phyloP scores from a whole-genome alignment of 1,140 invertebrate genomes.

The Oreohelix idahoensis region DNA sequence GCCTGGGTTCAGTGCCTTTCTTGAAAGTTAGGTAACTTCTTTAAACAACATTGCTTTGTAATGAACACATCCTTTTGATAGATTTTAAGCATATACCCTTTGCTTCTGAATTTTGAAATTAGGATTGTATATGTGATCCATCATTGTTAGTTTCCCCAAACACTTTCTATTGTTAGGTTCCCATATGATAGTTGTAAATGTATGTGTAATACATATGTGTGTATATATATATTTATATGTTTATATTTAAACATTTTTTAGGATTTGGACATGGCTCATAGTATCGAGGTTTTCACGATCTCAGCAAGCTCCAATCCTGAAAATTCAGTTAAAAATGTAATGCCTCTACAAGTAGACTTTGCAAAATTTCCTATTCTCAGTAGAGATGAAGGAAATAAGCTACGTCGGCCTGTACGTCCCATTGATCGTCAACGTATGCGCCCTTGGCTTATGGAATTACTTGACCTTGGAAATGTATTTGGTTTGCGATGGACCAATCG shows the following conservation, averaged over 20 bases:
- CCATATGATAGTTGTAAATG: too few relatives aligned
- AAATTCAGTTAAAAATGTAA: not conserved
- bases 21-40: too few relatives aligned
- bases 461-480: slow-evolving; percentile 50
- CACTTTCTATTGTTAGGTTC: too few relatives aligned
- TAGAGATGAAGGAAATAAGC: slow-evolving; percentile 8
- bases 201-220: too few relatives aligned
- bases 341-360: slow-evolving; percentile 25
- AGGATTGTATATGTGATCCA: too few relatives aligned
- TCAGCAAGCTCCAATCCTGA: slow-evolving; percentile 4
- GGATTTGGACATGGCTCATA: slow-evolving; percentile 20
- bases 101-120: too few relatives aligned
- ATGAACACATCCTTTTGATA: too few relatives aligned
- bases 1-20: too few relatives aligned
- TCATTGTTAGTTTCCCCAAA: too few relatives aligned
- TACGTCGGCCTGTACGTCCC: slow-evolving; percentile 50
- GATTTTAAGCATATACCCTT: too few relatives aligned
- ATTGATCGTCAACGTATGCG: slow-evolving; percentile 59
- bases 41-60: too few relatives aligned
- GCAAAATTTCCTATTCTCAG: slow-evolving; percentile 16
- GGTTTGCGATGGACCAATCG: slow-evolving; percentile 61
- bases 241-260: not conserved
- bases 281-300: slow-evolving; percentile 22
- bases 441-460: slow-evolving; percentile 57
- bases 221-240: too few relatives aligned